phyloP scores from a whole-genome alignment of 2,113 vertebrate species.

The Peromyscus leucopus region DNA sequence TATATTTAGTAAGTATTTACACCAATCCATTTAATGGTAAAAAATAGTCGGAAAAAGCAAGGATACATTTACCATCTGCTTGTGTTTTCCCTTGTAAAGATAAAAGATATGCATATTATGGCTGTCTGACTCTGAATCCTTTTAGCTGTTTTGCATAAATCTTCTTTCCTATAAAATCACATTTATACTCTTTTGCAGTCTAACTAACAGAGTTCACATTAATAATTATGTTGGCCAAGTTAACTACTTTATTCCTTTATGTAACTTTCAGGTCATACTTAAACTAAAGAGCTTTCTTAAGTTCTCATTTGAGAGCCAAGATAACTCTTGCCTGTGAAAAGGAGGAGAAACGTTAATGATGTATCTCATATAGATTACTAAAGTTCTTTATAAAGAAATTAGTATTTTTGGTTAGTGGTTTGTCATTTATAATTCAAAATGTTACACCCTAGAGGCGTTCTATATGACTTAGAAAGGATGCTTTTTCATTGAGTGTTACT shows the following conservation, averaged over 20 bases:
- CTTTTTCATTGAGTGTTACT: conserved; percentile 80
- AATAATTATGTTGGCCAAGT: not conserved
- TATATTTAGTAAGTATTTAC: conserved; percentile 37
- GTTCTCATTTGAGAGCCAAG: conserved; percentile 38
- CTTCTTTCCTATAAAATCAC: conserved; percentile 42
- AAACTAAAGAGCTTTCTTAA: not conserved
- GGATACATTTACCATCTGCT: conserved; percentile 3
- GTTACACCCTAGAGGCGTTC: conserved; percentile 23
- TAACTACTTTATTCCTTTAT: not conserved
- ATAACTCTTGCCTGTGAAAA: not conserved
- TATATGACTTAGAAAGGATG: conserved; percentile 66
- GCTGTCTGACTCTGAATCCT: not conserved
- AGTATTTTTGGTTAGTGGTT: conserved; percentile 8
- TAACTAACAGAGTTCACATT: conserved; percentile 45
- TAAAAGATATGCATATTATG: conserved; percentile 10
- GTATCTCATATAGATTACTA: not conserved
- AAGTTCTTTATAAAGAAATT: conserved; percentile 63
- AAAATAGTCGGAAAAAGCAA: conserved; percentile 53
- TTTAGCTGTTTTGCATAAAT: conserved; percentile 10
- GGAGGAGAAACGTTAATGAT: not conserved
- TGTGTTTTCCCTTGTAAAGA: conserved; percentile 6
- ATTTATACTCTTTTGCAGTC: conserved; percentile 51
- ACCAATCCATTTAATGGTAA: conserved; percentile 35
- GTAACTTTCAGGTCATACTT: conserved; percentile 8
- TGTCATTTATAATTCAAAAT: conserved; percentile 45